Base-by-base conservation (phyloP, 1,140 invertebrate species). In the Zaprionus capensis region DNA sequence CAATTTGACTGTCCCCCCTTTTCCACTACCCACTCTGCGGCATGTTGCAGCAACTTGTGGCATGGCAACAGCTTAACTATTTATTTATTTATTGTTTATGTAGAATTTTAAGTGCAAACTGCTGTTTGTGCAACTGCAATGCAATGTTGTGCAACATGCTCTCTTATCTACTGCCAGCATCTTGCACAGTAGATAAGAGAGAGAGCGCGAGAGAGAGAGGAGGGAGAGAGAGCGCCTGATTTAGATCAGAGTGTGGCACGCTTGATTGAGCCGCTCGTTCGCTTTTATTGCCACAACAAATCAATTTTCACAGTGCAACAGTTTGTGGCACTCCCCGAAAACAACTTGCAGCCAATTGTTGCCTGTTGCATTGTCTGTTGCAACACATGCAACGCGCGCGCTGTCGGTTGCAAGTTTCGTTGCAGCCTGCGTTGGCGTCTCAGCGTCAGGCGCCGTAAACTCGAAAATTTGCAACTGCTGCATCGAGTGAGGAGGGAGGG, bases 271-370 rank as follows among this genome's bases (percentile, higher is more conserved):
- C 41, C 41, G 41, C 41, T 20, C 82, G 81, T 67, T 80, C 71
- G 81, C 61, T 83, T 90, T 85, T 90, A 70, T 76, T 90, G 85
- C 85, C 79, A 82, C 85, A 88, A 88, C 85, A 88, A 90, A 88
- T 88, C 85, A 88, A 88, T 88, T 88, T 88, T 85, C 71, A 55
- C 74, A 66, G 64, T 44, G 28, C 64, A 64, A 68, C 44, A 72
- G 34, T 17, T n/a, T 46, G 41, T 56, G 74, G 56, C 65, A 73
- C 71, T 73, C 76, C 71, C 71, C 53, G 38, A 66, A 74, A 66
- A 69, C 68, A 51, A 53, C 58, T 59, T 68, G 58, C 67, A 63
- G 26, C 17, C 17, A 31, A 24, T 34, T 57, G 24, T 86, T 86
- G 82, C 65, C 77, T 65, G 44, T 26, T 58, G 55, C 70, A 88